A percentile compares a stretch with the other conserved stretches of the same genome.
phyloP scores from a whole-genome alignment of 2,113 vertebrate genomes.

The Egretta garzetta region DNA sequence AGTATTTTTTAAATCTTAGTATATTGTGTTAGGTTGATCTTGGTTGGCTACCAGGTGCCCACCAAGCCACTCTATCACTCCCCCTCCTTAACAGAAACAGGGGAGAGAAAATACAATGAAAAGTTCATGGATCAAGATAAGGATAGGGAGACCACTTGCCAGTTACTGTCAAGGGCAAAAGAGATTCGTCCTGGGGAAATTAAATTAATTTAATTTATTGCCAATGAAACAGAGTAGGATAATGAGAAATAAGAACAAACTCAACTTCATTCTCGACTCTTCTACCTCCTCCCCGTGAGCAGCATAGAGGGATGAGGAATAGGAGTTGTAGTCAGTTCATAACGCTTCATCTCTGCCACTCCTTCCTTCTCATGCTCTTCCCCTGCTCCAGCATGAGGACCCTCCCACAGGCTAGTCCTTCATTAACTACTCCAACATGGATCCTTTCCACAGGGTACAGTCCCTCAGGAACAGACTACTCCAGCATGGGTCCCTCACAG shows the following conservation, averaged over 20 bases:
- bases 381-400: too few species aligned
- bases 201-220: background rate
- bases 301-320: accelerated
- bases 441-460: background rate
- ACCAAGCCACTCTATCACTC: background rate
- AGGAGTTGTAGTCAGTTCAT: background rate
- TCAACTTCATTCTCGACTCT: too few species aligned
- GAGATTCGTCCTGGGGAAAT: background rate
- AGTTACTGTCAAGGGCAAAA: background rate
- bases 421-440: background rate
- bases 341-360: too few species aligned
- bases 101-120: background rate
- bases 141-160: background rate
- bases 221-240: background rate
- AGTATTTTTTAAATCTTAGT: background rate
- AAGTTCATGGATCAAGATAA: background rate
- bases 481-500: background rate
- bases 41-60: background rate
- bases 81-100: background rate
- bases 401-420: too few species aligned
- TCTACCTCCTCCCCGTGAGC: accelerated
- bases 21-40: background rate
- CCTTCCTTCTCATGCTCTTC: too few species aligned
- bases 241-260: background rate
- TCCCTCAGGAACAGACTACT: background rate